Evolutionary conservation across 1,140 invertebrate species (phyloP).

Genomic region (Dryas iulia): DNA sequence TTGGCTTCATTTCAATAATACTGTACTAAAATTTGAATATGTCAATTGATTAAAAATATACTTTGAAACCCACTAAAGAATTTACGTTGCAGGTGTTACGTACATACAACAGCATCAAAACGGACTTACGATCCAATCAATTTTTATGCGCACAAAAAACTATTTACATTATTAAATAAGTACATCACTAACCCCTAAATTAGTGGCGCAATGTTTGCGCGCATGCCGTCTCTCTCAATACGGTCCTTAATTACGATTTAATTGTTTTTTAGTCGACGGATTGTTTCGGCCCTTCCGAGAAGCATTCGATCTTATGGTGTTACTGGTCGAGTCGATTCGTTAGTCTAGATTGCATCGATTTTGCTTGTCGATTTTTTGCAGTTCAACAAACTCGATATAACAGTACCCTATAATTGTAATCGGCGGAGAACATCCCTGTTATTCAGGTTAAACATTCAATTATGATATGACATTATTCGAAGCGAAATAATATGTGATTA

Average conservation of each 20-base stretch:
- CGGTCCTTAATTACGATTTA: slow-evolving; percentile 75
- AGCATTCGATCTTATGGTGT: slow-evolving; percentile 52
- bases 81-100: background rate
- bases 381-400: slow-evolving; percentile 42
- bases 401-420: slow-evolving; percentile 10
- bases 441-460: slow-evolving; percentile 6
- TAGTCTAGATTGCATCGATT: slow-evolving; percentile 50
- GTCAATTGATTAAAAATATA: background rate
- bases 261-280: slow-evolving; percentile 72
- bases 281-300: slow-evolving; percentile 60
- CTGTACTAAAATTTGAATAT: background rate
- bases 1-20: background rate
- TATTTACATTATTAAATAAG: background rate
- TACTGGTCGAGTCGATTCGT: slow-evolving; percentile 38
- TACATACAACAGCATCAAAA: background rate
- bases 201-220: slow-evolving; percentile 53
- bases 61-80: background rate
- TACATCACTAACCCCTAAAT: slow-evolving; percentile 52
- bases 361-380: slow-evolving; percentile 40
- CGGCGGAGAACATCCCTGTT: background rate
- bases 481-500: background rate
- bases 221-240: slow-evolving; percentile 66
- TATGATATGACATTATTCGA: background rate
- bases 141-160: background rate
- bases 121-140: background rate